A percentile compares a stretch with the other conserved stretches of the same genome.
Conservation (phyloP, 1,140 invertebrate genomes). For the Anthonomus grandis region DNA sequence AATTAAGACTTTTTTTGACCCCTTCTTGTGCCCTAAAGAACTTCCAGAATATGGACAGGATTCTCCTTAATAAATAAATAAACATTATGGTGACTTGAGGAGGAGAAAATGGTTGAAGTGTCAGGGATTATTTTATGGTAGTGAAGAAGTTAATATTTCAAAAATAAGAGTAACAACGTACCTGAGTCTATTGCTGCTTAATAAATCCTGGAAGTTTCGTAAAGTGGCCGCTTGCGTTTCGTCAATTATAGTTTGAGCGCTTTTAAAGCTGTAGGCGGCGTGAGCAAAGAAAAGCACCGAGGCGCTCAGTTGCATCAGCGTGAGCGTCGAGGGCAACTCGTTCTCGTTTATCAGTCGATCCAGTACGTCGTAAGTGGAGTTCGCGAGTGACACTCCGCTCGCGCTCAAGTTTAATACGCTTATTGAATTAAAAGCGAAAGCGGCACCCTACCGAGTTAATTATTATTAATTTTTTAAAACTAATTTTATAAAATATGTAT, state of each 20-base stretch:
- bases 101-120: too few relatives aligned
- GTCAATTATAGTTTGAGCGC: slow-evolving; percentile 43
- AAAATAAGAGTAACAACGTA: too few relatives aligned
- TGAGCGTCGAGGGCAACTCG: slow-evolving; percentile 32
- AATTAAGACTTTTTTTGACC: too few relatives aligned
- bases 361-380: slow-evolving; percentile 38
- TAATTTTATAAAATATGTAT: too few relatives aligned
- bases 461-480: too few relatives aligned
- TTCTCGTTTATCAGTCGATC: slow-evolving; percentile 33
- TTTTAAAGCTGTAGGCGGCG: slow-evolving; percentile 44
- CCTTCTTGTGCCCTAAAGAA: too few relatives aligned
- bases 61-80: too few relatives aligned
- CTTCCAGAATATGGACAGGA: too few relatives aligned
- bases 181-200: slow-evolving; percentile 45
- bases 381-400: slow-evolving; percentile 34
- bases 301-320: slow-evolving; percentile 45
- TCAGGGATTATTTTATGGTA: too few relatives aligned
- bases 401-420: slow-evolving; percentile 36
- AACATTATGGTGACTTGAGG: too few relatives aligned
- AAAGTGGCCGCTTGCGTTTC: slow-evolving; percentile 42
- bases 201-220: slow-evolving; percentile 32
- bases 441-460: slow-evolving; percentile 36
- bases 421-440: slow-evolving; percentile 33
- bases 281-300: slow-evolving; percentile 48
- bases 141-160: too few relatives aligned